Base-by-base conservation (phyloP, 2,113 vertebrate species). In the Casuarius casuarius region DNA sequence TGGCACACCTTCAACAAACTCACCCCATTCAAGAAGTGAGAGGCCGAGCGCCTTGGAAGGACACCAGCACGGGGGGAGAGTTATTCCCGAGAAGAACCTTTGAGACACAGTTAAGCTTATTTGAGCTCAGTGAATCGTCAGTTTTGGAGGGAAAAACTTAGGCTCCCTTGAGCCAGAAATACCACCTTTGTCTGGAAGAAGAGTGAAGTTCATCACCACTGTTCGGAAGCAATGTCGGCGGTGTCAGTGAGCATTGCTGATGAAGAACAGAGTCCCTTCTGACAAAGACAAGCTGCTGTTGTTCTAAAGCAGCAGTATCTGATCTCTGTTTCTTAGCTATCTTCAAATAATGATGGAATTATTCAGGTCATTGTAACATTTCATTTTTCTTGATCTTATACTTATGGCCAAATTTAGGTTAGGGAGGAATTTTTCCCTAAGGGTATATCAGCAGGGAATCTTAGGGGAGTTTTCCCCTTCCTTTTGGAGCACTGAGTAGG, bases 11-110 rank as follows among this genome's bases (percentile, higher is more conserved):
- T 99, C 97, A 98, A 98, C 78, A 99, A 99, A 83, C 98, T 98
- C 22, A 96, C 99, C 42, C 99, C 99, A 15, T 99, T 99, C 95
- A 99, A 97, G 97, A 99, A 99, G 88, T 99, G 97, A 98, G 42
- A 26, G 29, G 25, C 31, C 23, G 42, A 68, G 29, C 28, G 70
- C 4, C 25, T 62, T 42, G 19, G 22, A 42, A 74, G 54, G 76
- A 28, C 6, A 5, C 28, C 2, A 2, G 14, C 25, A 29, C 2
- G 9, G 63, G 38, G 28, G 44, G 80, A 87, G 31, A 42, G 33
- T 20, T 48, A 28, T 29, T 73, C 87, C 59, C 61, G 31, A 75
- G 89, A 49, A 82, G 56, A 54, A 76, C 56, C 61, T 68, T 79
- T 84, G 75, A 84, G 84, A 73, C 11, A 28, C 7, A 4, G 68